Evolutionary conservation across 2,888 invertebrate genomes (phyloP).

Genomic region (Deladenus siricidicola): DNA sequence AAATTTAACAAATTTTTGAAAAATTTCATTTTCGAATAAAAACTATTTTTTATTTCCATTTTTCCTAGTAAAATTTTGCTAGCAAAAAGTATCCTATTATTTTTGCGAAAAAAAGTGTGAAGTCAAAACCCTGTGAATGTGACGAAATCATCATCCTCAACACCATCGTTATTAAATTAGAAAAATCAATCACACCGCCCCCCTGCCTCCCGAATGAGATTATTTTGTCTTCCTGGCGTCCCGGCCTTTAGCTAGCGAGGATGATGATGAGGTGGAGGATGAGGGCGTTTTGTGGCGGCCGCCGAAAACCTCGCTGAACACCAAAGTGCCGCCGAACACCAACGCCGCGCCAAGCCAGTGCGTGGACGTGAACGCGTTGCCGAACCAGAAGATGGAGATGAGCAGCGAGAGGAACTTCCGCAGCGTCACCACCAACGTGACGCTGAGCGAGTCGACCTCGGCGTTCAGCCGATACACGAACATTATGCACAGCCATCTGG

Average conservation of each 20-base stretch:
- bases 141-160: too few species aligned
- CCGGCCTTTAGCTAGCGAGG: too few species aligned
- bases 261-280: too few species aligned
- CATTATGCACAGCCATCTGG: constrained; percentile 76
- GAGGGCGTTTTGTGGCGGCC: neutral
- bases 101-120: too few species aligned
- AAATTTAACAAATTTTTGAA: neutral
- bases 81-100: too few species aligned
- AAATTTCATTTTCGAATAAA: neutral
- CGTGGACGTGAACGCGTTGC: constrained; percentile 79
- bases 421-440: constrained; percentile 70
- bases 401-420: constrained; percentile 87
- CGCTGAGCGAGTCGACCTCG: constrained; percentile 58
- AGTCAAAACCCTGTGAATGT: too few species aligned
- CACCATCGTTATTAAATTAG: too few species aligned
- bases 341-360: constrained; percentile 85
- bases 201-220: neutral
- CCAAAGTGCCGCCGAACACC: constrained; percentile 83
- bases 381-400: constrained; percentile 85
- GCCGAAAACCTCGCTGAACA: constrained; percentile 61
- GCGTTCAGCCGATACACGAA: constrained; percentile 88
- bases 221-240: neutral
- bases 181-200: too few species aligned
- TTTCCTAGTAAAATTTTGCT: too few species aligned
- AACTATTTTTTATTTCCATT: too few species aligned